Evolutionary conservation across 2,888 invertebrate genomes (phyloP).

Genomic region (Hecatera dysodea): DNA sequence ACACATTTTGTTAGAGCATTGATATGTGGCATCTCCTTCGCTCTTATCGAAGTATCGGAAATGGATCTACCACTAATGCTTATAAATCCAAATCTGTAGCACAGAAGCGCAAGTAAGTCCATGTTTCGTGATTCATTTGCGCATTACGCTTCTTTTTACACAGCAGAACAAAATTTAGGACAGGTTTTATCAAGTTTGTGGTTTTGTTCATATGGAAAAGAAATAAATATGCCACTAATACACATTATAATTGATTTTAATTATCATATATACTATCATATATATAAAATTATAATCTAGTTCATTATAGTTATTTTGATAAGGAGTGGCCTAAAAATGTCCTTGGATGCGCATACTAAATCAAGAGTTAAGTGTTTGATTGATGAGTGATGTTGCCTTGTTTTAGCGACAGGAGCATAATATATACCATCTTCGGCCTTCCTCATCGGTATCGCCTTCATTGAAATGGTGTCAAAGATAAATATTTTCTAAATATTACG

Average conservation of each 20-base stretch:
- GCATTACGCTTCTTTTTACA: slow-evolving; percentile 79
- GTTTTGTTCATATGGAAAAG: background rate
- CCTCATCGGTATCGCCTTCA: slow-evolving; percentile 36
- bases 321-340: slow-evolving; percentile 28
- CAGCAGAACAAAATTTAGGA: slow-evolving; percentile 46
- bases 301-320: slow-evolving; percentile 29
- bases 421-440: slow-evolving; percentile 8
- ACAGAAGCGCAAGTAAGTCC: slow-evolving; percentile 47
- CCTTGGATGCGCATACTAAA: background rate
- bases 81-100: slow-evolving; percentile 9
- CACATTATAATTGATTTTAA: background rate
- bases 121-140: slow-evolving; percentile 75
- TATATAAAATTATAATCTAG: no score
- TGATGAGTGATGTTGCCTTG: slow-evolving; percentile 14
- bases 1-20: slow-evolving; percentile 34
- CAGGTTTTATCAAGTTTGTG: background rate
- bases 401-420: background rate
- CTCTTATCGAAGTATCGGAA: slow-evolving; percentile 7
- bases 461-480: slow-evolving; percentile 42
- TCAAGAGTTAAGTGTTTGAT: slow-evolving; percentile 27
- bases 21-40: slow-evolving; percentile 31
- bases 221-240: background rate
- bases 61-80: slow-evolving; percentile 33
- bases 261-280: no score
- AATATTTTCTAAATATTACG: slow-evolving; percentile 20